Evolutionary conservation across 2,797 vertebrate species (phyloP), one percentile per base, ranked within the genome.

Genomic region (Sebastes cheni): DNA sequence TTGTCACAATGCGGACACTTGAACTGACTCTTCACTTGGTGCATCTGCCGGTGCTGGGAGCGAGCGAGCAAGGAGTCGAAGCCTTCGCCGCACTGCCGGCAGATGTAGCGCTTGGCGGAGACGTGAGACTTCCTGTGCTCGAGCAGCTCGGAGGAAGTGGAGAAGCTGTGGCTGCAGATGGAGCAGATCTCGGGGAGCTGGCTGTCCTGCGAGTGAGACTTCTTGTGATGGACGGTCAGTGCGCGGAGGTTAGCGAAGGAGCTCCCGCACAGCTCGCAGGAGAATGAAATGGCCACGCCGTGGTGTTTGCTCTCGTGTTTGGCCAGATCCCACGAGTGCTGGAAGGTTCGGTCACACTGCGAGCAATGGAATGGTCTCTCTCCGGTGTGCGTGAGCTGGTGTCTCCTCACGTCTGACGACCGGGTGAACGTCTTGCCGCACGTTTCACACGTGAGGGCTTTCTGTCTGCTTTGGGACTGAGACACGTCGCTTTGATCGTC

Each of bases 321-420:
- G 4, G 92, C 92, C 80, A 96, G 88, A 68, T 96, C 96, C 96
- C 95, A 96, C 0, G 95, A 93, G 85, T 96, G 95, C 91, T 96
- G 95, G 90, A 96, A 96, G 61, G 95, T 95, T 10, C 94, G 93
- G 20, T 94, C 88, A 1, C 96, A 96, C 77, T 86, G 93, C 0
- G 94, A 91, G 88, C 96, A 96, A 62, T 83, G 92, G 55, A 96
- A 96, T 0, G 96, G 96, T 2, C 96, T 88, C 77, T 96, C 96
- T 4, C 96, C 96, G 0, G 95, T 96, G 91, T 96, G 96, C 1
- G 92, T 96, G 65, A 96, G 92, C 91, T 96, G 95, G 89, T 96
- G 96, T 9, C 95, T 82, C 25, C 92, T 86, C 56, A 96, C 95
- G 22, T 96, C 95, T 0, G 95, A 95, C 0, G 94, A 92, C 4